Percentiles rank a stretch among this genome's conserved stretches.
Conservation (phyloP, 2,888 invertebrate genomes). For the Drosophila phalerata region DNA sequence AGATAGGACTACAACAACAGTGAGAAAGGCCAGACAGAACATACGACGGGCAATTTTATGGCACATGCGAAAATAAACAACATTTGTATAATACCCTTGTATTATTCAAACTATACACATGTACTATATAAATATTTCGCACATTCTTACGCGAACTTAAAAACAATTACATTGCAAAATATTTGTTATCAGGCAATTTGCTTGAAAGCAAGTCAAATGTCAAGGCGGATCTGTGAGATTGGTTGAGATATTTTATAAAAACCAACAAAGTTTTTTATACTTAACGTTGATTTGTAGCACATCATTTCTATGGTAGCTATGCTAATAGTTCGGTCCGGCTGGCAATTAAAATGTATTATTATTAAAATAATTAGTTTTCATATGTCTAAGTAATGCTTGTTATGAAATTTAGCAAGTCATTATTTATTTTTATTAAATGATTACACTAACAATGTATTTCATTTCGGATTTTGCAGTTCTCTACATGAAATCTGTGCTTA, state of each 20-base stretch:
- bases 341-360: not conserved
- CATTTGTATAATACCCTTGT: not conserved
- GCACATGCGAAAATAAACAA: conserved; percentile 51
- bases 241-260: not conserved
- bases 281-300: no score
- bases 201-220: not conserved
- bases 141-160: conserved; percentile 11
- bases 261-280: no score
- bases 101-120: conserved; percentile 34
- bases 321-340: no score
- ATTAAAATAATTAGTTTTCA: no score
- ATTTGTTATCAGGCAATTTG: not conserved
- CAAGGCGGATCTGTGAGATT: not conserved
- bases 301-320: no score
- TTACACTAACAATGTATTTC: no score
- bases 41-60: conserved; percentile 16
- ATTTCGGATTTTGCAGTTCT: no score
- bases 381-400: no score
- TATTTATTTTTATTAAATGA: no score
- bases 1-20: conserved; percentile 25
- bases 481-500: not conserved
- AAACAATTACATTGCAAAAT: conserved; percentile 15
- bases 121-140: conserved; percentile 12
- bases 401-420: not conserved
- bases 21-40: conserved; percentile 6